Evolutionary conservation across 2,797 vertebrate genomes (phyloP).

Genomic region (Mycteria americana): DNA sequence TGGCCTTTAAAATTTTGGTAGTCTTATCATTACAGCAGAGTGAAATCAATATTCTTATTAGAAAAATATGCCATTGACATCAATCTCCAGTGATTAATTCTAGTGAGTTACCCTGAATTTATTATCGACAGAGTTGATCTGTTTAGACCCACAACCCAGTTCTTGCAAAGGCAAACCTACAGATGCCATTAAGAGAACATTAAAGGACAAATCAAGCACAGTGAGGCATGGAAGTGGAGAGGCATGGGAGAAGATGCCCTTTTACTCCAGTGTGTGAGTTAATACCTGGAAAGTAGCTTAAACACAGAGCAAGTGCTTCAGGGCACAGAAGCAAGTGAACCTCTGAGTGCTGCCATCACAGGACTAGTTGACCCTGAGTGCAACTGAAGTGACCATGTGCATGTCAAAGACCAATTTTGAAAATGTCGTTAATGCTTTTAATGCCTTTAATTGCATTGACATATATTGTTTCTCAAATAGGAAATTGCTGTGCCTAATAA

Average conservation of each 20-base stretch:
- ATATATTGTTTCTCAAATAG: neutral
- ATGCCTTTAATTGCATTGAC: neutral
- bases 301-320: neutral
- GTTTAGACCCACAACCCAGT: neutral
- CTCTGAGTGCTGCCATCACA: neutral
- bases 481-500: neutral
- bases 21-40: neutral
- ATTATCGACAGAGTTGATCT: neutral
- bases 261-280: neutral
- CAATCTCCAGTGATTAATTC: neutral
- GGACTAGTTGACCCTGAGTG: neutral
- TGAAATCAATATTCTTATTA: constrained; percentile 10
- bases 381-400: neutral
- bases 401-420: neutral
- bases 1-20: neutral
- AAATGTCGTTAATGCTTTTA: neutral
- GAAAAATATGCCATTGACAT: neutral
- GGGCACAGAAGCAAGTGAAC: neutral
- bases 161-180: neutral
- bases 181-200: neutral
- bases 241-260: neutral
- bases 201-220: neutral
- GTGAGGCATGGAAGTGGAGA: neutral
- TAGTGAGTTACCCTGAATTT: neutral
- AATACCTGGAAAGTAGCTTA: neutral